Evolutionary conservation across 2,888 invertebrate species (phyloP).

Genomic region (Macaria notata): DNA sequence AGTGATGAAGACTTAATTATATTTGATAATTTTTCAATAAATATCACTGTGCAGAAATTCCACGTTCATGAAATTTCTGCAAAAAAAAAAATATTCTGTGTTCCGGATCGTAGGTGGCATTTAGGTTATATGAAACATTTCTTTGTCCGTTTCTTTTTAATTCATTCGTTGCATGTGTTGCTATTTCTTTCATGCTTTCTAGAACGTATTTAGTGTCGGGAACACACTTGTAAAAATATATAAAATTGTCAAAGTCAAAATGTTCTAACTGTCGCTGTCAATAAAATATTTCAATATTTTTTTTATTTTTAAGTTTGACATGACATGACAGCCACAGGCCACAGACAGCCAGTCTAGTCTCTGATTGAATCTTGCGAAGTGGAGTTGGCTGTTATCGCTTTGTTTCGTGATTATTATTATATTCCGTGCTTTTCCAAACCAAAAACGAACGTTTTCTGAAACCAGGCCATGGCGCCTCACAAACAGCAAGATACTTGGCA

Average conservation of each 20-base stretch:
- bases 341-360: constrained; percentile 24
- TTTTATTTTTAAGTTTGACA: background rate
- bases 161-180: too few relatives aligned
- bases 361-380: constrained; percentile 24
- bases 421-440: constrained; percentile 40
- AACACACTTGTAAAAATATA: too few relatives aligned
- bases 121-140: too few relatives aligned
- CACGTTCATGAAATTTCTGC: constrained; percentile 28
- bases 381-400: constrained; percentile 16
- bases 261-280: background rate
- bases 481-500: constrained; percentile 40
- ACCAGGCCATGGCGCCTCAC: constrained; percentile 63
- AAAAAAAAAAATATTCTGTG: constrained; percentile 3
- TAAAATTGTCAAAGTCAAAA: too few relatives aligned
- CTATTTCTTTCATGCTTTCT: too few relatives aligned
- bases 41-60: constrained; percentile 14
- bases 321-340: constrained; percentile 1
- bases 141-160: too few relatives aligned
- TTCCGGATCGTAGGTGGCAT: background rate
- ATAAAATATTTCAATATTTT: background rate
- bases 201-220: too few relatives aligned
- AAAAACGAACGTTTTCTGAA: constrained; percentile 61
- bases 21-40: constrained; percentile 7
- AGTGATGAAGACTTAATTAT: background rate
- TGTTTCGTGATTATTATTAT: constrained; percentile 29